Base-by-base conservation (phyloP, 2,888 invertebrate species). In the Nasonia oneida region DNA sequence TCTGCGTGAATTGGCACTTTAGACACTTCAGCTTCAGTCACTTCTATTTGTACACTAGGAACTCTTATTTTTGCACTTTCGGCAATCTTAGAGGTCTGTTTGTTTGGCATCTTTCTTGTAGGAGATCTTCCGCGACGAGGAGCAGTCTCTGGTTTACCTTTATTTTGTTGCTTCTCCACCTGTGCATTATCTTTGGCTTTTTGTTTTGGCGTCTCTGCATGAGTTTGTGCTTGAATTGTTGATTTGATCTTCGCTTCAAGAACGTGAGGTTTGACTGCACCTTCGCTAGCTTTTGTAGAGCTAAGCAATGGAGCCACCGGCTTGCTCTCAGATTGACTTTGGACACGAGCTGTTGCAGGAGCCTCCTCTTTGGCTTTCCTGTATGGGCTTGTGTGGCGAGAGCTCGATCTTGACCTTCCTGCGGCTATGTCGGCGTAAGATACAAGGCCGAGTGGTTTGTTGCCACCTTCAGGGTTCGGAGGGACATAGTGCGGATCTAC, bases 401-500 rank as follows among this genome's bases (percentile, higher is more conserved):
- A 93, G 86, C 90, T 92, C 33, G 94, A 94, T 89, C 94, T 94
- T 83, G 93, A 94, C 91, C 94, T 92, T 89, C 96, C 96, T 91
- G 96, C 95, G 91, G 96, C 95, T 91, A 97, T 96, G 92, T 96
- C 96, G 89, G 96, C 96, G 94, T 96, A 96, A 23, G 94, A 93
- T 82, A 91, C 89, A 83, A 90, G 88, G 86, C 89, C 89, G 33
- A 87, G 85, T 74, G 81, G 85, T 70, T 88, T 89, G 84, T 87
- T 80, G 57, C 76, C 47, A 78, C 8, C 15, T 87, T 94, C 94
- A 88, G 94, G 93, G 89, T 93, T 93, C 93, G 94, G 94, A 93
- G 94, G 94, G 93, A 95, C 94, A 94, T 94, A 95, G 95, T 96
- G 95, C 91, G 97, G 97, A 95, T 97, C 97, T 95, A 96, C 94